Conservation (phyloP, 2,888 invertebrate genomes). For the Julus scandinavius region DNA sequence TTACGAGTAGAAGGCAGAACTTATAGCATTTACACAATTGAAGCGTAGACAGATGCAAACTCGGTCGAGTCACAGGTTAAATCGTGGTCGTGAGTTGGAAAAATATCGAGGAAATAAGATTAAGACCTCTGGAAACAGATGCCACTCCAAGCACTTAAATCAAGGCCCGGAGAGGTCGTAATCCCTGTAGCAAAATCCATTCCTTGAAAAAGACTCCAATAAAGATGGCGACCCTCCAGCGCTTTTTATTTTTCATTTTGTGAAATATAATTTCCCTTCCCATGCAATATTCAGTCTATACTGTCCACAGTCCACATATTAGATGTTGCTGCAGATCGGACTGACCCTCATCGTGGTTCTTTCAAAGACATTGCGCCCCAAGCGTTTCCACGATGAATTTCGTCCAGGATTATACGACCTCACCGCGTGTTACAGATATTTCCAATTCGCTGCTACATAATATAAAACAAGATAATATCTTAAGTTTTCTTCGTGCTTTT, state of each 20-base stretch:
- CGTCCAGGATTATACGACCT: background rate
- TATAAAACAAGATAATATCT: slow-evolving; percentile 36
- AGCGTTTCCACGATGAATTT: slow-evolving; percentile 19
- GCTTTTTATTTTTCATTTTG: slow-evolving; percentile 7
- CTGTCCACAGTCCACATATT: slow-evolving; percentile 19
- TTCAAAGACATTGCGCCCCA: background rate
- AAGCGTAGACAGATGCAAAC: slow-evolving; percentile 12
- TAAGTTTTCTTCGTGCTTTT: slow-evolving; percentile 26
- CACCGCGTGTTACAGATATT: slow-evolving; percentile 24
- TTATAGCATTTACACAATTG: slow-evolving; percentile 35
- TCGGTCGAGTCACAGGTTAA: slow-evolving; percentile 20
- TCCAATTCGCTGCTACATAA: slow-evolving; percentile 43
- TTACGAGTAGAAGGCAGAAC: background rate
- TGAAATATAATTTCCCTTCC: background rate
- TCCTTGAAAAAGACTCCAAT: slow-evolving; percentile 14
- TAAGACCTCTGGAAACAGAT: slow-evolving; percentile 46
- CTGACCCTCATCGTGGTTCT: background rate
- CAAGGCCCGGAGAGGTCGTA: slow-evolving; percentile 24
- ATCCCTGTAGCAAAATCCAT: slow-evolving; percentile 36
- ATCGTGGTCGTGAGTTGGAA: slow-evolving; percentile 37
- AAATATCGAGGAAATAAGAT: slow-evolving; percentile 38
- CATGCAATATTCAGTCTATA: slow-evolving; percentile 45
- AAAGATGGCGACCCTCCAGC: slow-evolving; percentile 36
- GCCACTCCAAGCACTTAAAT: slow-evolving; percentile 40
- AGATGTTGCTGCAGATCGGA: background rate